phyloP scores from a whole-genome alignment of 2,888 invertebrate species.

The Drosophila gaucha region DNA sequence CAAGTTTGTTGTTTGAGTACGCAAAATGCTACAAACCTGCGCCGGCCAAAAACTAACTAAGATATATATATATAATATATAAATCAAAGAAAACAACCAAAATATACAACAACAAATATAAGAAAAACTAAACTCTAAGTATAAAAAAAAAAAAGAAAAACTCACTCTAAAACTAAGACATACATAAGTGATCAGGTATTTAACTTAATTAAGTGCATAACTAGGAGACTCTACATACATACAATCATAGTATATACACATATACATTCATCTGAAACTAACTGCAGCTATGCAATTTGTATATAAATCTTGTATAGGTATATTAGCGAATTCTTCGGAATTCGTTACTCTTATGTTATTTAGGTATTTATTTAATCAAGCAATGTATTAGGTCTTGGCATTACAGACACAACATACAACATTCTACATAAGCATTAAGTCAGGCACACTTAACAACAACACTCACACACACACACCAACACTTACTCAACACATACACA shows the following conservation, averaged over 20 bases:
- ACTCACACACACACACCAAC: slow-evolving; percentile 21
- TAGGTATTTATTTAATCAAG: slow-evolving; percentile 34
- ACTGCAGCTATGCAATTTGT: slow-evolving; percentile 25
- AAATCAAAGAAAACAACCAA: slow-evolving; percentile 10
- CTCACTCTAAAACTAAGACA: slow-evolving; percentile 53
- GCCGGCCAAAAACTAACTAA: slow-evolving; percentile 80
- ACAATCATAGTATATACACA: slow-evolving; percentile 20
- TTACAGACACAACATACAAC: slow-evolving; percentile 26
- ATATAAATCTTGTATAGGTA: slow-evolving; percentile 25
- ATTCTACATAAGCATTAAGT: slow-evolving; percentile 39
- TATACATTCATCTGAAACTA: slow-evolving; percentile 32
- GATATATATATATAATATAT: slow-evolving; percentile 14
- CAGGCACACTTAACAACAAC: slow-evolving; percentile 45
- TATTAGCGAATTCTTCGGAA: slow-evolving; percentile 1
- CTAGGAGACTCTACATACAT: slow-evolving; percentile 25
- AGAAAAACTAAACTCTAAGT: slow-evolving; percentile 64
- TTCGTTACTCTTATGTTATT: slow-evolving; percentile 5
- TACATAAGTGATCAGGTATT: slow-evolving; percentile 64
- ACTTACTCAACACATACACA: slow-evolving; percentile 30
- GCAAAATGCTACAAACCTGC: slow-evolving; percentile 81
- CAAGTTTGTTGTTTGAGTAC: slow-evolving; percentile 74
- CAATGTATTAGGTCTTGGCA: slow-evolving; percentile 32
- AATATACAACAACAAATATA: slow-evolving; percentile 13
- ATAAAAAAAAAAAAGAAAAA: slow-evolving; percentile 47
- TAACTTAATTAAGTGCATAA: slow-evolving; percentile 64